These are phyloP conservation scores for Dryadula phaetusa DNA, from an alignment of 2,888 invertebrate genomes.

Conservation along the genomic window DNA sequence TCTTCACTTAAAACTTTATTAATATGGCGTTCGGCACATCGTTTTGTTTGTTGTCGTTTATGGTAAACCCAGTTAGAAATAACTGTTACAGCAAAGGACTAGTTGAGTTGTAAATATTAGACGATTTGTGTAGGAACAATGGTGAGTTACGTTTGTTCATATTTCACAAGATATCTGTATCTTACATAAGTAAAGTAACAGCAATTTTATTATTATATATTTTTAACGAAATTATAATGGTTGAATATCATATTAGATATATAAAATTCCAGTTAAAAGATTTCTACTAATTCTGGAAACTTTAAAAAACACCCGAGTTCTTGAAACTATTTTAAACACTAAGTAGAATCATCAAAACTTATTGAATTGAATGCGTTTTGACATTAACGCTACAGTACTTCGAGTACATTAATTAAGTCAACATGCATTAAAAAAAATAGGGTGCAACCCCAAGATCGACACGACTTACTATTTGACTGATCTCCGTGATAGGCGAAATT, in stretches of 20 bases:
- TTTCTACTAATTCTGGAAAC: conserved; percentile 1
- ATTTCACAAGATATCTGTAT: conserved; percentile 43
- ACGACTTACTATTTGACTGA: conserved; percentile 87
- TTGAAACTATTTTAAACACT: background rate
- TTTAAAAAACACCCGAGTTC: conserved; percentile 1
- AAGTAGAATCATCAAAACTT: conserved; percentile 7
- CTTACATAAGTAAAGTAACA: conserved; percentile 45
- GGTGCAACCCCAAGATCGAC: conserved; percentile 42
- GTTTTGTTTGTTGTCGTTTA: conserved; percentile 66
- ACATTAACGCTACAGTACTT: too few relatives aligned
- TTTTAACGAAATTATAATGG: too few relatives aligned
- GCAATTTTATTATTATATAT: conserved; percentile 43
- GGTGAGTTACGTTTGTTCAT: conserved; percentile 19
- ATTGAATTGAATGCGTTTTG: too few relatives aligned
- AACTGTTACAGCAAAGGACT: conserved; percentile 62
- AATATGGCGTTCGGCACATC: conserved; percentile 64
- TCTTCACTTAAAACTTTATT: conserved; percentile 63
- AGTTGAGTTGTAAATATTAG: conserved; percentile 65
- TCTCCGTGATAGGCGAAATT: conserved; percentile 86
- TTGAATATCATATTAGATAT: too few relatives aligned
- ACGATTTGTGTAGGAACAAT: conserved; percentile 30
- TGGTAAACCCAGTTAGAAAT: conserved; percentile 62
- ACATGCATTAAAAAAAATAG: conserved; percentile 39
- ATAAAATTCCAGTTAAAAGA: background rate
- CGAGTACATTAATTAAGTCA: conserved; percentile 26